Percentiles rank a stretch among this genome's conserved stretches.
These are phyloP conservation scores for Drosophila pseudotakahashii DNA, from an alignment of 2,888 invertebrate genomes.

Conservation along the genomic window DNA sequence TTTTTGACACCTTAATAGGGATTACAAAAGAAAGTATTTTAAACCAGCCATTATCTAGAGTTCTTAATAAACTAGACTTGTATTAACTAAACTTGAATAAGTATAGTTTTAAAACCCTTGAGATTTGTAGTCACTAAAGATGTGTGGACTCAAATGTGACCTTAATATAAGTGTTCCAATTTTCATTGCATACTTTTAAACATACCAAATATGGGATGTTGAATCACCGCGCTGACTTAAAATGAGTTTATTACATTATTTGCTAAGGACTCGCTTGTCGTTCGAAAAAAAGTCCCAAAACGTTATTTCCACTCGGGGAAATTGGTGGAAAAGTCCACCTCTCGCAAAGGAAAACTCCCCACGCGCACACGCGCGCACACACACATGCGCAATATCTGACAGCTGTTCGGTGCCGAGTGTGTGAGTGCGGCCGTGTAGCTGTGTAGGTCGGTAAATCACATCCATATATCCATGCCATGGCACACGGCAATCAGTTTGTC, in stretches of 20 bases:
- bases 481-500: slow-evolving; percentile 83
- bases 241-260: not conserved
- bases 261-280: not conserved
- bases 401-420: slow-evolving; percentile 26
- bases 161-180: too few relatives aligned
- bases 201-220: too few relatives aligned
- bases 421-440: slow-evolving; percentile 13
- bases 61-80: too few relatives aligned
- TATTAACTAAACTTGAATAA: too few relatives aligned
- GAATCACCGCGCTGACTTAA: too few relatives aligned
- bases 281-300: slow-evolving; percentile 4
- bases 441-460: slow-evolving; percentile 80
- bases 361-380: slow-evolving; percentile 24
- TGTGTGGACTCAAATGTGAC: too few relatives aligned
- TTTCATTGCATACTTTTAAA: too few relatives aligned
- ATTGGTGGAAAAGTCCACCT: slow-evolving; percentile 10
- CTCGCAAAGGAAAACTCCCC: slow-evolving; percentile 5
- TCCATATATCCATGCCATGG: slow-evolving; percentile 65
- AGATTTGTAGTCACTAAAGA: too few relatives aligned
- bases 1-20: too few relatives aligned
- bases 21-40: too few relatives aligned
- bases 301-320: slow-evolving; percentile 4
- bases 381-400: slow-evolving; percentile 41
- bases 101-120: too few relatives aligned
- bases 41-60: too few relatives aligned